phyloP scores from a whole-genome alignment of 1,140 invertebrate genomes.

The Atta texana region DNA sequence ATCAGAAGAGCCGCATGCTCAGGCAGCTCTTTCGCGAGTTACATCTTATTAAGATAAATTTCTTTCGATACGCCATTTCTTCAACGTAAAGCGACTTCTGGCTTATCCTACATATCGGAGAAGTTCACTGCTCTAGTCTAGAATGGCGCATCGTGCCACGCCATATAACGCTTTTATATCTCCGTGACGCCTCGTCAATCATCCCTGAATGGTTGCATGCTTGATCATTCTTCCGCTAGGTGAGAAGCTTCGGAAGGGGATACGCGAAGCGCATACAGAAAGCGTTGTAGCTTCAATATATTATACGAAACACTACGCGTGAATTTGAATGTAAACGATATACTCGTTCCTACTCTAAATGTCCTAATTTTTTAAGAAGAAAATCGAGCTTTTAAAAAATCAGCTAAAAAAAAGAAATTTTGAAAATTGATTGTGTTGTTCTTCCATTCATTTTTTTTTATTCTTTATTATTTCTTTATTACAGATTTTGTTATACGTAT shows the following conservation, averaged over 20 bases:
- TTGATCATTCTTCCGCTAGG: conserved; percentile 46
- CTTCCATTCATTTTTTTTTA: too few species aligned
- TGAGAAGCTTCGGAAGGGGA: conserved; percentile 17
- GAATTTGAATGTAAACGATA: not conserved
- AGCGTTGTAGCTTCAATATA: conserved; percentile 2
- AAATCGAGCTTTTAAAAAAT: not conserved
- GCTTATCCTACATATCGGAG: conserved; percentile 2
- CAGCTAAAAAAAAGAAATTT: not conserved
- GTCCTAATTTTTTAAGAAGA: not conserved
- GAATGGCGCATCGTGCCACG: conserved; percentile 11
- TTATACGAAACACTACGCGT: not conserved
- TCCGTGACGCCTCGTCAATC: conserved; percentile 56
- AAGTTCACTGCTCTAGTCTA: not conserved
- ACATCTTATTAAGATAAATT: conserved; percentile 32
- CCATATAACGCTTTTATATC: conserved; percentile 57
- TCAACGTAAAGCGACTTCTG: conserved; percentile 18
- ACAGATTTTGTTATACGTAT: not conserved
- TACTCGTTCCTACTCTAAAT: not conserved
- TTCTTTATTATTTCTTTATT: not conserved
- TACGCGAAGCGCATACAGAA: conserved; percentile 18
- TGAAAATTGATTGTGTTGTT: not conserved
- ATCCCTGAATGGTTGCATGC: conserved; percentile 22
- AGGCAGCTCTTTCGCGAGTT: not conserved
- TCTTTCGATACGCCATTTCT: not conserved
- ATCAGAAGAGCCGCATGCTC: not conserved